These are phyloP conservation scores for Ylistrum balloti DNA, from an alignment of 1,140 invertebrate species.

Conservation along the genomic window DNA sequence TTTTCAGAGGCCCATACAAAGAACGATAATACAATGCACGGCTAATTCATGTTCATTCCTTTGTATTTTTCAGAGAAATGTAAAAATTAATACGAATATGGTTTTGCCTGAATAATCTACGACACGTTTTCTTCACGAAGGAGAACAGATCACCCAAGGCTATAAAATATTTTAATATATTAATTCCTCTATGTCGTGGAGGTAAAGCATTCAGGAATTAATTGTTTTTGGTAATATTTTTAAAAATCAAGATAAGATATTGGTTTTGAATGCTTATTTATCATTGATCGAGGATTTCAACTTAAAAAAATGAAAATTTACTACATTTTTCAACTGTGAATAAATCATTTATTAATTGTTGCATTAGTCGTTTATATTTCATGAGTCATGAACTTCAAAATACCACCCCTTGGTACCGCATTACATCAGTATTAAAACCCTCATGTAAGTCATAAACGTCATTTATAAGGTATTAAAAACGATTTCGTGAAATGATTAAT, in stretches of 20 bases:
- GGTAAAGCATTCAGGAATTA: background rate
- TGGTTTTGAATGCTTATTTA: background rate
- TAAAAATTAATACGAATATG: background rate
- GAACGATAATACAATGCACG: background rate
- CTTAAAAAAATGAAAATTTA: background rate
- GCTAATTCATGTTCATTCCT: background rate
- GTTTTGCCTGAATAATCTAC: background rate
- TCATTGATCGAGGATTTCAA: background rate
- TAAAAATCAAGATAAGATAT: background rate
- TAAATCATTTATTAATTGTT: conserved; percentile 23
- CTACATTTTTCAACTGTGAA: background rate
- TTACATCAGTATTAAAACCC: background rate
- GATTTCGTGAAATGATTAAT: background rate
- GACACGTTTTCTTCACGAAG: background rate
- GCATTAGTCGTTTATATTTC: background rate
- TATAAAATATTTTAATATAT: too few species aligned
- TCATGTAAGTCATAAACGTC: background rate
- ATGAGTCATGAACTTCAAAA: background rate
- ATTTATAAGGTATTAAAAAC: background rate
- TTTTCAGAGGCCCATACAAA: background rate
- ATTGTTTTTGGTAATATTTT: background rate
- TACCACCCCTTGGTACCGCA: background rate
- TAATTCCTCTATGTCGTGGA: too few species aligned
- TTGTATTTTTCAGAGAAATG: background rate
- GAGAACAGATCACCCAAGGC: background rate